Base-by-base conservation (phyloP, 2,888 invertebrate species). In the Catocala fraxini region DNA sequence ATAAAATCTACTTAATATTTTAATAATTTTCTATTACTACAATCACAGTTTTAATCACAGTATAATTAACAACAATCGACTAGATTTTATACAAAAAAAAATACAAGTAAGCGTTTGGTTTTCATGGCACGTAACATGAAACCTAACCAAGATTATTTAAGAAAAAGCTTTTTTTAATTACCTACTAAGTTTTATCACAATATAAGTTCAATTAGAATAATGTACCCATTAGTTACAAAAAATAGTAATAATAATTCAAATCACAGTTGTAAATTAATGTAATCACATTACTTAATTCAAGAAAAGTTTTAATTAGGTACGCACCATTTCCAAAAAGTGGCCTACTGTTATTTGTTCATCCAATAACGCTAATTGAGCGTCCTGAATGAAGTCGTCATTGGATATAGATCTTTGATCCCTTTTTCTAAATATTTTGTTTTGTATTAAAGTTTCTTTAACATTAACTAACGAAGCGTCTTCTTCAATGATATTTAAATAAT, bases 401-500 rank as follows among this genome's bases (percentile, higher is more conserved):
- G 25, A 25, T 25, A 58, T 52, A 52, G 47, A 52, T 35, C 52
- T 58, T 47, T 34, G 39, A 15, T 25, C 25, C 52, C 35, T 39
- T 46, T 58, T 60, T 51, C 56, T 35, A 15, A 51, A 51, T 55
- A 55, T 56, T 60, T 45, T 51, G 47, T 56, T 61, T 51, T 41
- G 51, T 52, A 57, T 57, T 51, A 45, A 33, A 5, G 25, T 56
- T 56, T 56, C 25, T 56, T 49, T 60, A 51, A 55, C 54, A 46
- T 48, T 61, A 15, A 51, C 46, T 56, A 54, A 59, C 42, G 59
- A 59, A 42, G 62, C 56, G 33, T 62, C 62, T 48, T 62, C 57
- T 43, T 62, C 15, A 35, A 57, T 48, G 10, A 57, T 53, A 42
- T 57, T 39, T n/a, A 56, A 57, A 49, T 57, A 57, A 49, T 57